A percentile compares a stretch with the other conserved stretches of the same genome.
Evolutionary conservation across 2,888 invertebrate genomes (phyloP).

Genomic region (Macrophya annulata): DNA sequence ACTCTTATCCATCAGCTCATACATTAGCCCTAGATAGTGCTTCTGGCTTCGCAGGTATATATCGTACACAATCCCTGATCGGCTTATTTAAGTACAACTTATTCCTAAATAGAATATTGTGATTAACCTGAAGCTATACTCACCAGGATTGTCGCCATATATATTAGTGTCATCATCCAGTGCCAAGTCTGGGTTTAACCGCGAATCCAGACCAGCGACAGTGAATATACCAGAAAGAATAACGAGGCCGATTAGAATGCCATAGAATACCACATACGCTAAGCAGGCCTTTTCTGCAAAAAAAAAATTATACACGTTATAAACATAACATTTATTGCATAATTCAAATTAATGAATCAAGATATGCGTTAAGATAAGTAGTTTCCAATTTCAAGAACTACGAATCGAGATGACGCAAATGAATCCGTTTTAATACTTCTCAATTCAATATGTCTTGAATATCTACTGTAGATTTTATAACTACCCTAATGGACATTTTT

Average conservation of each 20-base stretch:
- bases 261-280: background rate
- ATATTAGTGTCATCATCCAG: background rate
- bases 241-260: background rate
- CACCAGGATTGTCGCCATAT: background rate
- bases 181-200: background rate
- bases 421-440: constrained; percentile 1
- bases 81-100: background rate
- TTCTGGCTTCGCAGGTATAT: background rate
- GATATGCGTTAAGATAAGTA: background rate
- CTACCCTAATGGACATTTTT: background rate
- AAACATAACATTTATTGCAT: background rate
- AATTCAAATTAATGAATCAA: background rate
- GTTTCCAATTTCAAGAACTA: no score
- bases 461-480: background rate
- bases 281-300: background rate
- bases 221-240: background rate
- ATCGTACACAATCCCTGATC: background rate
- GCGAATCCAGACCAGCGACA: background rate
- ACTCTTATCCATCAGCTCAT: background rate
- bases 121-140: background rate
- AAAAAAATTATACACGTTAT: background rate
- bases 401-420: background rate
- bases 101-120: background rate
- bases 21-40: background rate
- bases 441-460: background rate